Base-by-base conservation (phyloP, 2,888 invertebrate genomes). In the Papilio elwesi region DNA sequence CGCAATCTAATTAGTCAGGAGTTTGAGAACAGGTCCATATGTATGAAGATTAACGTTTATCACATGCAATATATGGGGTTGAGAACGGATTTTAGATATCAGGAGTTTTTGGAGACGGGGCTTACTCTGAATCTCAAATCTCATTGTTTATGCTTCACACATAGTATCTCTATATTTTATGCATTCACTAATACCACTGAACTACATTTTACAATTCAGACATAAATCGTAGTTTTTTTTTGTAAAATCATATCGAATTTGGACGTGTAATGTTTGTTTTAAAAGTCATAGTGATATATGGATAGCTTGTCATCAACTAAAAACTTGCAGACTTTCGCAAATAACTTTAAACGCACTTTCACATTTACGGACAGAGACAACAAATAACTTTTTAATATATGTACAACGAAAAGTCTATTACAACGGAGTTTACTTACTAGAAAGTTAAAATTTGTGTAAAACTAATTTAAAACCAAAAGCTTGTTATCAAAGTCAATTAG, bases 241-340 rank as follows among this genome's bases (percentile, higher is more conserved):
- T n/a, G n/a, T 26, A 26, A 26, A 26, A 26, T 16, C 53, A 53
- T 53, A 53, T 53, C 15, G 53, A 53, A 53, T 16, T 15, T 55
- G 55, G 11, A 11, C 26, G 26, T 55, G 55, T 16, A 16, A 26
- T 26, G 16, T 53, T 53, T 53, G 0, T 10, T 15, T n/a, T 43
- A n/a, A 10, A 15, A 62, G 62, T 62, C n/a, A n/a, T n/a, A 62
- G 62, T 62, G 62, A 13, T 47, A 63, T 48, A 16, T 48, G n/a
- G 16, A 48, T 15, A 43, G n/a, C 16, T 63, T 63, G 48, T 48
- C 48, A 63, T 43, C 6, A 13, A 16, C 26, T 26, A 4, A 11
- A 26, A 55, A 26, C 26, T 26, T 4, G 26, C 26, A 26, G 26
- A 55, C 55, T 55, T 26, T 26, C 55, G 12, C 26, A 6, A 26